Base-by-base conservation (phyloP, 2,113 vertebrate species). In the Lota lota region DNA sequence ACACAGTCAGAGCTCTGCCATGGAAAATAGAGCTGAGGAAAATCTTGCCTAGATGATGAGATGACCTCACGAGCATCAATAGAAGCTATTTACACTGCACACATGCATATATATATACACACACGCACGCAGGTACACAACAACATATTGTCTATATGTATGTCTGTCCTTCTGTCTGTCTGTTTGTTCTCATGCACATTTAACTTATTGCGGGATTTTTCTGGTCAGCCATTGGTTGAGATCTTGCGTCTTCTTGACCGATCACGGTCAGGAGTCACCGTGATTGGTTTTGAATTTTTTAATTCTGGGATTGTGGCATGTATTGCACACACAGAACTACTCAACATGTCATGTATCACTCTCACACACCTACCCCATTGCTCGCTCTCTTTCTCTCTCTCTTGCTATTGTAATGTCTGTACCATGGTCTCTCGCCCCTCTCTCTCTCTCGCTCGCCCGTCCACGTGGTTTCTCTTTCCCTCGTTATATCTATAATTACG, bases 401-500 rank as follows among this genome's bases (percentile, higher is more conserved):
- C 33, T 15, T 18, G 53, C 53, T 56, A n/a, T 18, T 56, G 53
- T 53, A 3, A 6, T 58, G 16, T 58, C 56, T 58, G 18, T 60
- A 12, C 15, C 22, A 24, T 17, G 19, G 12, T 61, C 60, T 28
- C 22, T 61, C 12, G n/a, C 60, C 22, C 62, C 24, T n/a, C 61
- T 17, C 22, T 6, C 61, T 19, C 61, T 20, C n/a, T 50, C 36
- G 5, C 36, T 50, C n/a, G 19, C n/a, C 14, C 4, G 17, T 19
- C 33, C n/a, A 16, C 18, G 40, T 12, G 24, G 56, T 83, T 85
- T 78, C 28, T 54, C 19, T 85, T 79, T 66, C 71, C 54, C 18
- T 24, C n/a, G 40, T 83, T 70, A 65, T 79, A 83, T 82, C 77
- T 76, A 63, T 84, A 79, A 84, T 77, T 76, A 77, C 82, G 70